A percentile compares a stretch with the other conserved stretches of the same genome.
phyloP scores from a whole-genome alignment of 2,888 invertebrate genomes.

The Nomada hirtipes region DNA sequence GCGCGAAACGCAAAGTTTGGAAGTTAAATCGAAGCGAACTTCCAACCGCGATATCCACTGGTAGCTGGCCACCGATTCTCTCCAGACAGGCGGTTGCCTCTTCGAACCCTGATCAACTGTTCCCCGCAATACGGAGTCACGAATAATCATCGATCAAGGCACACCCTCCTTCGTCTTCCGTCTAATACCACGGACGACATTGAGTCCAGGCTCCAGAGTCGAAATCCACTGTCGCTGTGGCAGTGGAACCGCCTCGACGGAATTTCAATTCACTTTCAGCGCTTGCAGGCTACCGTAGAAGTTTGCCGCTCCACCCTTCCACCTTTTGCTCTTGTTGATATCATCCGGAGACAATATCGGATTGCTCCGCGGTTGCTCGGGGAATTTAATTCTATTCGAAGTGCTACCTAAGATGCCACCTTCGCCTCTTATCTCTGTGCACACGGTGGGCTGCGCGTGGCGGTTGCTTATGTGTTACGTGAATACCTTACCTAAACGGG shows the following conservation, averaged over 20 bases:
- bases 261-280: slow-evolving; percentile 42
- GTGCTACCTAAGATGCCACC: slow-evolving; percentile 80
- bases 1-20: neutral
- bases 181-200: neutral
- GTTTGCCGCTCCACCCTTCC: slow-evolving; percentile 31
- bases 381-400: slow-evolving; percentile 77
- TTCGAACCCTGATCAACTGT: neutral
- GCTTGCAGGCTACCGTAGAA: slow-evolving; percentile 33
- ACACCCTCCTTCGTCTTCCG: neutral
- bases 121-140: neutral
- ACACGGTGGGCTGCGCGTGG: slow-evolving; percentile 81
- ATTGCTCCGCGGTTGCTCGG: slow-evolving; percentile 56
- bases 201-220: neutral
- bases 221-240: neutral
- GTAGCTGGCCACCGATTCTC: neutral
- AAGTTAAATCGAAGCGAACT: neutral
- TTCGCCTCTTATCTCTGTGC: slow-evolving; percentile 82
- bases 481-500: slow-evolving; percentile 82
- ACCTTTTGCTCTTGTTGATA: slow-evolving; percentile 61
- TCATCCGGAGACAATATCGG: slow-evolving; percentile 66
- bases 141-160: slow-evolving; percentile 21
- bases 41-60: neutral
- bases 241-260: neutral
- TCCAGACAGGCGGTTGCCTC: neutral
- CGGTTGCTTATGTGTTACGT: slow-evolving; percentile 84